Conservation (phyloP, 2,888 invertebrate species). For the Arge pagana region DNA sequence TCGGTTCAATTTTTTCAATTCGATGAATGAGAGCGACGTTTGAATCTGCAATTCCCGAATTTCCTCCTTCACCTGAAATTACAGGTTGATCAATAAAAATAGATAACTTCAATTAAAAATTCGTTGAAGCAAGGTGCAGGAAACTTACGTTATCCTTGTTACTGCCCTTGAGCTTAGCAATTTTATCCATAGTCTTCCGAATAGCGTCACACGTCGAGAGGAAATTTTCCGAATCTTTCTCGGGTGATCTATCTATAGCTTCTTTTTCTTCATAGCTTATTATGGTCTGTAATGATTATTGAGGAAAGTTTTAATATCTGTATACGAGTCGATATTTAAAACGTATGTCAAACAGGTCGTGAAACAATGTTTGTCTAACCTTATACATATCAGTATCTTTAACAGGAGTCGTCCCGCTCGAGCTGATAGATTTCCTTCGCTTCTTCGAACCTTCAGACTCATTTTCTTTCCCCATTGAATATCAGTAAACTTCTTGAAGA, state of each 20-base stretch:
- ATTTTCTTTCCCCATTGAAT: conserved; percentile 51
- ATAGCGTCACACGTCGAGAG: conserved; percentile 73
- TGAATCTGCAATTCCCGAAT: conserved; percentile 72
- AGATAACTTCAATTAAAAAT: neutral
- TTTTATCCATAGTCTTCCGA: conserved; percentile 70
- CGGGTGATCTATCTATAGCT: conserved; percentile 68
- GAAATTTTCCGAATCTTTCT: conserved; percentile 71
- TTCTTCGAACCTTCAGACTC: conserved; percentile 47
- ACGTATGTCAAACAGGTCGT: neutral
- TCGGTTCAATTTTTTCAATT: conserved; percentile 87
- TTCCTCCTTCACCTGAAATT: conserved; percentile 63
- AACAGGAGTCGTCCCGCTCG: conserved; percentile 29
- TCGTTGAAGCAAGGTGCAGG: neutral
- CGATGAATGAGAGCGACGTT: conserved; percentile 77
- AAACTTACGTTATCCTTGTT: conserved; percentile 62
- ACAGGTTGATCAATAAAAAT: conserved; percentile 4
- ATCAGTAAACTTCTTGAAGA: too few species aligned
- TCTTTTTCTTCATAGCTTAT: conserved; percentile 77
- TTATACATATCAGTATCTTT: conserved; percentile 51
- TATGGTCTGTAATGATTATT: conserved; percentile 62
- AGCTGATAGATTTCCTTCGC: conserved; percentile 41
- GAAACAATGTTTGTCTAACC: conserved; percentile 30
- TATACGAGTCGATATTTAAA: neutral
- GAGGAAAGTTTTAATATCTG: neutral
- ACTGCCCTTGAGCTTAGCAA: conserved; percentile 68